phyloP scores from a whole-genome alignment of 2,113 vertebrate species.

The Myiopsitta monachus region DNA sequence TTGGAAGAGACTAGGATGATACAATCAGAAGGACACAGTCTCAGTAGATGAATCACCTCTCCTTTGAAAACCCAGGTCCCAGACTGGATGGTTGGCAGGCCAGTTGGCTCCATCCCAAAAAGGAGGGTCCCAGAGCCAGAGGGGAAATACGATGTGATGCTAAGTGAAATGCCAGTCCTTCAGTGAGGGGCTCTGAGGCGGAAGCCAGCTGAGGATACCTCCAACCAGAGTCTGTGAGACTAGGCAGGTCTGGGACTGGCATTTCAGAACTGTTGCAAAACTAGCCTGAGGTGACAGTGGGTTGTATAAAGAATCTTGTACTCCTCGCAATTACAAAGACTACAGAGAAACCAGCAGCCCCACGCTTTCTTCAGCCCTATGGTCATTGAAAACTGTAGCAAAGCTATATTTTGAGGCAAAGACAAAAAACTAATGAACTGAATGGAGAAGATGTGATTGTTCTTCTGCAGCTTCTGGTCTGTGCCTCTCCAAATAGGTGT shows the following conservation, averaged over 20 bases:
- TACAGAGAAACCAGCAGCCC: neutral
- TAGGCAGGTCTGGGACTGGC: neutral
- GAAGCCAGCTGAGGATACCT: neutral
- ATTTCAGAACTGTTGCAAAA: neutral
- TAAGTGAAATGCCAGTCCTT: neutral
- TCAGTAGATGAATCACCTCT: neutral
- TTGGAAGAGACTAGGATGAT: neutral
- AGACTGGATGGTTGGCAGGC: neutral
- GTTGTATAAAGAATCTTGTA: neutral
- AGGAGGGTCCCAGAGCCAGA: neutral
- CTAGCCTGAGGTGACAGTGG: neutral
- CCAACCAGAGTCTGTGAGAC: neutral
- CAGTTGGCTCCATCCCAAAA: neutral
- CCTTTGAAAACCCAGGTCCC: neutral
- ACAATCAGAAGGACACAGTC: neutral
- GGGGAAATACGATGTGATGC: neutral
- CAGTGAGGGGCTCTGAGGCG: neutral
- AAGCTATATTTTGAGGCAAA: neutral
- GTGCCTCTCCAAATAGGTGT: neutral
- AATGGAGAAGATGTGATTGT: neutral
- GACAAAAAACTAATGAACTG: neutral
- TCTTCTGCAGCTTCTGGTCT: neutral
- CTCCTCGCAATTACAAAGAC: neutral
- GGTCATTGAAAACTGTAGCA: neutral
- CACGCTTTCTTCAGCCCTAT: neutral